phyloP scores from a whole-genome alignment of 37 sponge, comb jelly and placozoan genomes.

The Cladorhizidae sp. region DNA sequence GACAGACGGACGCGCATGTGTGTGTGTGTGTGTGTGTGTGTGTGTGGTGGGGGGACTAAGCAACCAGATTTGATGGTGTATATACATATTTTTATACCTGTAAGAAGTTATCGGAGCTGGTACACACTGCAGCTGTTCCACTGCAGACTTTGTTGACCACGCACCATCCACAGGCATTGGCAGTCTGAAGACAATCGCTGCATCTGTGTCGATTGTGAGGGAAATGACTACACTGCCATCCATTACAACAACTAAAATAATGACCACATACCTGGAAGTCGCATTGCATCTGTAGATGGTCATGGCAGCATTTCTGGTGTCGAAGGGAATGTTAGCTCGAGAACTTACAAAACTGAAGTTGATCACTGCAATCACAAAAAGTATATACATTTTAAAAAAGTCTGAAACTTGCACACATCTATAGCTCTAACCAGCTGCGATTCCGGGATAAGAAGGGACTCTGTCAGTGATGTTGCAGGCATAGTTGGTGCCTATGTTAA shows the following conservation, averaged over 20 bases:
- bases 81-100: slow-evolving; percentile 3
- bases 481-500: slow-evolving; percentile 2
- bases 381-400: not conserved
- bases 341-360: slow-evolving; percentile 47
- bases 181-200: slow-evolving; percentile 49
- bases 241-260: no score
- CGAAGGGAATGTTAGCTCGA: slow-evolving; percentile 17
- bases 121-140: slow-evolving; percentile 25
- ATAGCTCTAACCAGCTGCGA: not conserved
- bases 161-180: slow-evolving; percentile 67
- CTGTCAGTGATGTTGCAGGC: slow-evolving; percentile 27
- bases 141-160: slow-evolving; percentile 42
- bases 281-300: slow-evolving; percentile 24
- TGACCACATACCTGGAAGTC: slow-evolving; percentile 8
- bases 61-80: no score
- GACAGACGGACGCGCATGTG: not conserved
- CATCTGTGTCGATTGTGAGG: slow-evolving; percentile 16
- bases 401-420: not conserved
- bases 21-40: not conserved
- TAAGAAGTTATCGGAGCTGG: not conserved
- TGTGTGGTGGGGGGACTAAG: not conserved
- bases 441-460: slow-evolving; percentile 8
- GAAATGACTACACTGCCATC: no score
- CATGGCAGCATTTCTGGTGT: slow-evolving; percentile 13
- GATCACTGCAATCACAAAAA: slow-evolving; percentile 11